These are phyloP conservation scores for Mantis religiosa DNA, from an alignment of 2,888 invertebrate species.

Conservation along the genomic window DNA sequence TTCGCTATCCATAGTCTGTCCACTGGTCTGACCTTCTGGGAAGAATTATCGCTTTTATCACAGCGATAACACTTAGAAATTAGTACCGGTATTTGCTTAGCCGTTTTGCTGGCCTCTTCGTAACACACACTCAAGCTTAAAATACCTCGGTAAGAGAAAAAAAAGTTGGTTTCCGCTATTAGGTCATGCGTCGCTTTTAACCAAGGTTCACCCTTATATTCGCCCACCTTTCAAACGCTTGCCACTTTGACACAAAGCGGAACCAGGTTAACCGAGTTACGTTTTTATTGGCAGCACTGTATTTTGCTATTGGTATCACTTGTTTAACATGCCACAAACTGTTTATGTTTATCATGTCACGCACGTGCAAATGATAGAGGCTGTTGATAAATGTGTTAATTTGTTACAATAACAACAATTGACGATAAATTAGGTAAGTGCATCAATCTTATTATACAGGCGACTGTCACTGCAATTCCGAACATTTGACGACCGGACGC, in stretches of 20 bases:
- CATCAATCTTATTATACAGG: not conserved
- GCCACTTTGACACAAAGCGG: not conserved
- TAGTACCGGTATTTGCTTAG: not conserved
- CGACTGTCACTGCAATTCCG: not conserved
- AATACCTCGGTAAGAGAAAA: not conserved
- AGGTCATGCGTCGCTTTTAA: not conserved
- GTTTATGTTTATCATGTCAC: not conserved
- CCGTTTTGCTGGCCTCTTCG: not conserved
- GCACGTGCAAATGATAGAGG: not conserved
- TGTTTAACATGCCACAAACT: not conserved
- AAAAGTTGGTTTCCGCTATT: not conserved
- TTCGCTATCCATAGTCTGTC: conserved; percentile 52
- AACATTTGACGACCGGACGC: not conserved
- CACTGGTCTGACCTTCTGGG: not conserved
- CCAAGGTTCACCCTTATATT: not conserved
- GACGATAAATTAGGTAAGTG: not conserved
- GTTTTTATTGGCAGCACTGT: not conserved
- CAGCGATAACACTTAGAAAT: not conserved
- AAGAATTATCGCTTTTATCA: not conserved
- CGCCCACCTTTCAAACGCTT: not conserved
- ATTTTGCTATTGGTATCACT: not conserved
- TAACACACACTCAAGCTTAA: not conserved
- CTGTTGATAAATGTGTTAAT: no score
- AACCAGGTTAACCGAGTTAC: not conserved
- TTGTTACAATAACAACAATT: not conserved